Evolutionary conservation across 2,888 invertebrate species (phyloP).

Genomic region (Drosophila prostipennis): DNA sequence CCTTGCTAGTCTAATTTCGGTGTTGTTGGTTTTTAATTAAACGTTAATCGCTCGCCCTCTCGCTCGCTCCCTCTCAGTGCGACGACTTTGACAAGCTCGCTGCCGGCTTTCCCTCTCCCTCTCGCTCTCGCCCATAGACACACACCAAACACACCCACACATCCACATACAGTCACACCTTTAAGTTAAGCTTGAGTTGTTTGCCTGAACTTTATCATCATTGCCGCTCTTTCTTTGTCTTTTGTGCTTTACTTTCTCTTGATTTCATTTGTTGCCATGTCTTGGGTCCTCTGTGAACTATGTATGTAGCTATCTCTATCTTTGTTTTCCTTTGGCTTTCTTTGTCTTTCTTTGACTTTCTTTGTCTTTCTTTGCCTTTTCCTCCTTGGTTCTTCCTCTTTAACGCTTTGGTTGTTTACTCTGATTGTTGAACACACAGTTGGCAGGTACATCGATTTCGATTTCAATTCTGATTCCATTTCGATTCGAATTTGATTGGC

Average conservation of each 20-base stretch:
- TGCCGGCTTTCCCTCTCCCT: conserved; percentile 34
- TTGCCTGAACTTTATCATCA: conserved; percentile 58
- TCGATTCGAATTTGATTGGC: conserved; percentile 63
- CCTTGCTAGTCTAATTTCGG: conserved; percentile 54
- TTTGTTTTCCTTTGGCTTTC: conserved; percentile 5
- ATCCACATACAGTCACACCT: conserved; percentile 35
- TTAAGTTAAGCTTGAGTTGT: conserved; percentile 58
- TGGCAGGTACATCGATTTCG: conserved; percentile 56
- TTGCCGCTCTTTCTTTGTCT: conserved; percentile 29
- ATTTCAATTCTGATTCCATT: conserved; percentile 51
- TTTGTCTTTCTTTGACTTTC: neutral
- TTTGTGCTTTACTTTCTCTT: conserved; percentile 22
- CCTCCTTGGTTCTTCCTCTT: conserved; percentile 23
- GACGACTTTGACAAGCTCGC: conserved; percentile 29
- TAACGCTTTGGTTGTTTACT: conserved; percentile 61
- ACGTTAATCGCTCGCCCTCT: conserved; percentile 51
- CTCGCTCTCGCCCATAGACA: conserved; percentile 17
- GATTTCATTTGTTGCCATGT: conserved; percentile 36
- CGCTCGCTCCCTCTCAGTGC: conserved; percentile 15
- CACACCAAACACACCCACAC: conserved; percentile 29
- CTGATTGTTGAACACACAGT: conserved; percentile 52
- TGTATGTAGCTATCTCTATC: neutral
- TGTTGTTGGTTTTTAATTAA: conserved; percentile 63
- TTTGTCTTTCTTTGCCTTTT: neutral
- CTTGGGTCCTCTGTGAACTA: neutral